These are phyloP conservation scores for Microcebus griseorufus DNA, from an alignment of 2,113 vertebrate genomes.

Conservation along the genomic window DNA sequence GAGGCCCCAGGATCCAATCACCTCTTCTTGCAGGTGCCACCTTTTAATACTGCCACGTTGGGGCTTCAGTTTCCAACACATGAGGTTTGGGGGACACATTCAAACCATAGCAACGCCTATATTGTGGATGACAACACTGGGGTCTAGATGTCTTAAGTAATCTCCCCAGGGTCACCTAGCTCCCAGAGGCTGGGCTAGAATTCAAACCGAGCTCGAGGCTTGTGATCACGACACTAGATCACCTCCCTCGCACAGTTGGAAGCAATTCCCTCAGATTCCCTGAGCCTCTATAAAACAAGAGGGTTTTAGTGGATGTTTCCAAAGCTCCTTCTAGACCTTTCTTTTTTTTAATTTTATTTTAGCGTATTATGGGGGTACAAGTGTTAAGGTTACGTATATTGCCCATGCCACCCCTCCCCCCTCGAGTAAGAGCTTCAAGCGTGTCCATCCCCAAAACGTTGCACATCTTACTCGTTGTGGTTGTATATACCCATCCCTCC, in stretches of 20 bases:
- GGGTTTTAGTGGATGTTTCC: not conserved
- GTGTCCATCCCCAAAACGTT: too few relatives aligned
- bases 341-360: not conserved
- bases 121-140: not conserved
- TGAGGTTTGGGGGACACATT: not conserved
- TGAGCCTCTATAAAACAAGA: not conserved
- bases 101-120: not conserved
- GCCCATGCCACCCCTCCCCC: too few relatives aligned
- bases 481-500: too few relatives aligned
- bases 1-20: not conserved
- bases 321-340: not conserved
- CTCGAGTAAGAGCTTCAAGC: too few relatives aligned
- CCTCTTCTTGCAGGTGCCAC: not conserved
- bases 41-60: not conserved
- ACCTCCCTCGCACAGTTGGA: not conserved
- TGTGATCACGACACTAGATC: fast-evolving
- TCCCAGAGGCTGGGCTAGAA: not conserved
- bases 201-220: not conserved
- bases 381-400: too few relatives aligned
- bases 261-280: not conserved
- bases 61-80: not conserved
- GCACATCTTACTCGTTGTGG: too few relatives aligned
- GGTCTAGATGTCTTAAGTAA: not conserved
- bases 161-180: fast-evolving
- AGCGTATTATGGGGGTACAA: too few relatives aligned